Conservation (phyloP, 2,888 invertebrate species). For the Anticlea derivata region DNA sequence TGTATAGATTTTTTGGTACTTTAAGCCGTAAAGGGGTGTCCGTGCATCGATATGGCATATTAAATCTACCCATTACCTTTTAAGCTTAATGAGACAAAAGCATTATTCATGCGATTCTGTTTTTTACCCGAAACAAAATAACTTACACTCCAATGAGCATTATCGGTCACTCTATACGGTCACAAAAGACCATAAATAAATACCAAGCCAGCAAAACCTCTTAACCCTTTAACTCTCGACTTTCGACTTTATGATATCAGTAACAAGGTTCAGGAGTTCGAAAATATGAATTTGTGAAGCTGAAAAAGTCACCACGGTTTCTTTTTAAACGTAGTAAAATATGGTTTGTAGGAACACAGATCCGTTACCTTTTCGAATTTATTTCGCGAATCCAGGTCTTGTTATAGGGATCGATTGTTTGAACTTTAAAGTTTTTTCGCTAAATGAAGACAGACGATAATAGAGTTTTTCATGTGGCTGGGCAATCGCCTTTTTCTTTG, state of each 20-base stretch:
- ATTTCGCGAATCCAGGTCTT: constrained; percentile 47
- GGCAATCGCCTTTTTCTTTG: constrained; percentile 23
- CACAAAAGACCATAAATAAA: constrained; percentile 75
- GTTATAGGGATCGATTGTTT: constrained; percentile 43
- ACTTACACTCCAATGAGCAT: constrained; percentile 71
- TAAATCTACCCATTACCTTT: constrained; percentile 66
- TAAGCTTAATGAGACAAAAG: constrained; percentile 77
- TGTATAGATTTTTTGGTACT: constrained; percentile 10
- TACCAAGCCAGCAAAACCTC: constrained; percentile 44
- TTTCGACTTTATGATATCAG: constrained; percentile 23
- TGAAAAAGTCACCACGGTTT: constrained; percentile 41
- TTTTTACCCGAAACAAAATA: constrained; percentile 67
- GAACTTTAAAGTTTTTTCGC: constrained; percentile 27
- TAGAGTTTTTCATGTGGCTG: constrained; percentile 25
- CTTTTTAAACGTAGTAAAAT: constrained; percentile 41
- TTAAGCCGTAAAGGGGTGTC: constrained; percentile 42
- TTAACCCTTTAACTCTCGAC: not conserved
- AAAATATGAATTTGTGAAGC: constrained; percentile 18
- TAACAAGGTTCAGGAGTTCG: constrained; percentile 9
- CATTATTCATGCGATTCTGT: constrained; percentile 62
- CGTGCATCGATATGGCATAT: constrained; percentile 42
- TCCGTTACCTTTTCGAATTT: constrained; percentile 47
- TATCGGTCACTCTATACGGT: constrained; percentile 66
- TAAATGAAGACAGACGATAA: constrained; percentile 27
- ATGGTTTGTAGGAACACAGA: constrained; percentile 39